Evolutionary conservation across 1,140 invertebrate genomes (phyloP).

Genomic region (Triops cancriformis): DNA sequence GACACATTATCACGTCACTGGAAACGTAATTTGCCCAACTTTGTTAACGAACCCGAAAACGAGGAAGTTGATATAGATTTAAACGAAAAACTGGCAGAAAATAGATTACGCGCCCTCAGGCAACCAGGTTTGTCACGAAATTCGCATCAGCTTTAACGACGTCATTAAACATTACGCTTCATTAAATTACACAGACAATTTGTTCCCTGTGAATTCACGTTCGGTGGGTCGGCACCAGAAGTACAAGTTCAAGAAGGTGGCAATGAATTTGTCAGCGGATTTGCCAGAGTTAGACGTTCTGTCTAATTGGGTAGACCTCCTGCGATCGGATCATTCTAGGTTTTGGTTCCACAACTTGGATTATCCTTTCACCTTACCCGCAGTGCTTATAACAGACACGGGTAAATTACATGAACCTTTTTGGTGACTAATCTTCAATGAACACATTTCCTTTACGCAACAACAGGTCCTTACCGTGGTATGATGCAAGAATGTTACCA

Average conservation of each 20-base stretch:
- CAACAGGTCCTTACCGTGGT: slow-evolving; percentile 40
- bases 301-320: slow-evolving; percentile 33
- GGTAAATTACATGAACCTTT: neutral
- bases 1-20: slow-evolving; percentile 22
- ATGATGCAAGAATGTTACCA: slow-evolving; percentile 42
- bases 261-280: slow-evolving; percentile 31
- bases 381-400: slow-evolving; percentile 28
- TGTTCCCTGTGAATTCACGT: neutral
- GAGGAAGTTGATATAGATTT: neutral
- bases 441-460: too few relatives aligned
- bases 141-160: neutral
- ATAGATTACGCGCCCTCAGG: neutral
- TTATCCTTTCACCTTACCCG: slow-evolving; percentile 30
- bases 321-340: slow-evolving; percentile 35
- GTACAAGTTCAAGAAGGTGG: slow-evolving; percentile 32
- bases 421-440: too few relatives aligned
- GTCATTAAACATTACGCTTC: neutral
- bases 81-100: neutral
- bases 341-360: slow-evolving; percentile 36
- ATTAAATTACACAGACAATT: neutral
- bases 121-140: neutral
- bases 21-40: slow-evolving; percentile 14
- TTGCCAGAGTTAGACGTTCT: slow-evolving; percentile 32
- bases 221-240: neutral
- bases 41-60: neutral